Base-by-base conservation (phyloP, 2,113 vertebrate genomes). In the Butorides virescens region DNA sequence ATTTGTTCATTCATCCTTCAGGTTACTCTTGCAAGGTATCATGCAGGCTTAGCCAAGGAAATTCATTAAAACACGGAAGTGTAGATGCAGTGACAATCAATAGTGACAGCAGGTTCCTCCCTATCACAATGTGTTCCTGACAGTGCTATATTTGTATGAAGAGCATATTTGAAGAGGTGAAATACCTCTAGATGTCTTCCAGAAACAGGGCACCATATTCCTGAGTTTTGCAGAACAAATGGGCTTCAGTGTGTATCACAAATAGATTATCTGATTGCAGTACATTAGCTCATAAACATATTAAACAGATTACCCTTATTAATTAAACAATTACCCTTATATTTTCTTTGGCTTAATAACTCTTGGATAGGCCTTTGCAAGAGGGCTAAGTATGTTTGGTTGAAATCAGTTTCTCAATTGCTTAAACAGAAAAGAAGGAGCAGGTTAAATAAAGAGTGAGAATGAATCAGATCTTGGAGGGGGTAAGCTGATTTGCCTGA, bases 31-130 rank as follows among this genome's bases (percentile, higher is more conserved):
- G 16, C 23, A 65, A 82, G 34, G 11, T 72, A 37, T 21, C 79
- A 27, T n/a, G 13, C 25, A 76, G 53, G 10, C 25, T 74, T 71
- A 86, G 27, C 4, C 13, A 82, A 86, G 32, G 34, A 42, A 6
- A 30, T 66, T 93, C 27, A 27, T 74, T 58, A 80, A 81, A 66
- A 72, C 46, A 14, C 63, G 10, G 42, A 72, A 70, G 25, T 39
- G 13, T 59, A 81, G 18, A 52, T 65, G 7, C 18, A 82, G 11
- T 32, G 19, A 75, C 34, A 68, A 36, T 7, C 21, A 86, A 10
- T 9, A 65, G 32, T 30, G 39, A 68, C 5, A 44, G 32, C 0
- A 0, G 3, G 5, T 77, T 88, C 27, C 34, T 83, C 13, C 11
- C 46, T 61, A 15, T 19, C 20, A 58, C 32, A 47, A 15, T 0